Evolutionary conservation across 2,888 invertebrate species (phyloP).

Genomic region (Molanna angustata): DNA sequence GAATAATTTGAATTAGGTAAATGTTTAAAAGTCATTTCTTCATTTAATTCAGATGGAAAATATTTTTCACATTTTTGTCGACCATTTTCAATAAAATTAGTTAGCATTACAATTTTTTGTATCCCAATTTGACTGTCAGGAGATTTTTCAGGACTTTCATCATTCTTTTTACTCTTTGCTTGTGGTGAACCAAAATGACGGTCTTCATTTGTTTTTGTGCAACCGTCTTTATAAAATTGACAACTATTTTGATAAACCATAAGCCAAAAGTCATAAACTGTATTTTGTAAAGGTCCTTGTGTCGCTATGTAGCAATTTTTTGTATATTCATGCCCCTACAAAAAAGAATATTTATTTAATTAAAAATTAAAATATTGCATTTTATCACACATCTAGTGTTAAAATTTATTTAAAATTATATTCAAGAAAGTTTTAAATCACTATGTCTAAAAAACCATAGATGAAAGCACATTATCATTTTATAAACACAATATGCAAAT

Average conservation of each 20-base stretch:
- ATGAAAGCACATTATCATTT: too few relatives aligned
- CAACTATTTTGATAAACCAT: slow-evolving; percentile 68
- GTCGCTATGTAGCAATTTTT: slow-evolving; percentile 87
- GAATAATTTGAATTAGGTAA: slow-evolving; percentile 30
- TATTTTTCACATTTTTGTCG: slow-evolving; percentile 88
- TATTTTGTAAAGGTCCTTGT: slow-evolving; percentile 88
- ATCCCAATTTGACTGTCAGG: slow-evolving; percentile 35
- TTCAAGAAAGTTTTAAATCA: too few relatives aligned
- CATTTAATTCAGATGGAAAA: slow-evolving; percentile 64
- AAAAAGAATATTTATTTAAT: slow-evolving; percentile 17
- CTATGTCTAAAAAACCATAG: too few relatives aligned
- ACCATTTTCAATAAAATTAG: slow-evolving; percentile 81
- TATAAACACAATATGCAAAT: too few relatives aligned
- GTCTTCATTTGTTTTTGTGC: slow-evolving; percentile 31
- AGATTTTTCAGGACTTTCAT: slow-evolving; percentile 21
- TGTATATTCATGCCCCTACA: slow-evolving; percentile 85
- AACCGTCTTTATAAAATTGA: slow-evolving; percentile 38
- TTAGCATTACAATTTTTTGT: slow-evolving; percentile 84
- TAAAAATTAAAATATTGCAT: background rate
- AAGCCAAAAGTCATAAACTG: slow-evolving; percentile 87
- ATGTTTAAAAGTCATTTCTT: slow-evolving; percentile 42
- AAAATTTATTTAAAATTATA: too few relatives aligned
- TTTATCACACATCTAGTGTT: background rate
- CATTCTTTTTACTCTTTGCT: slow-evolving; percentile 13
- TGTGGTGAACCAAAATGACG: slow-evolving; percentile 32